These are phyloP conservation scores for Drosophila parabipectinata DNA, from an alignment of 1,140 invertebrate genomes.

Conservation along the genomic window DNA sequence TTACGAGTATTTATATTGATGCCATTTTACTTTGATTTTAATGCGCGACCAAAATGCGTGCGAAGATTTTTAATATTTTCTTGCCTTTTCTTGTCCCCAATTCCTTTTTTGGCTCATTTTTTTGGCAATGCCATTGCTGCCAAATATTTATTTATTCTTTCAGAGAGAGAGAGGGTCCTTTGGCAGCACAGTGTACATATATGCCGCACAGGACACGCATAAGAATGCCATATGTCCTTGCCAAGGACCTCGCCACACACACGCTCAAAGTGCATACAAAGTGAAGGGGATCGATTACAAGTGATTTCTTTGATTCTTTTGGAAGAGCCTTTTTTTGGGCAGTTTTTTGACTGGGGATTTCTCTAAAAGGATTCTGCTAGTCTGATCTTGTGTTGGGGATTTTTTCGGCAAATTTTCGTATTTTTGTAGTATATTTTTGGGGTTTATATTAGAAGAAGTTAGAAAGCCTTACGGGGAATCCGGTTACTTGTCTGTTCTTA, in stretches of 20 bases:
- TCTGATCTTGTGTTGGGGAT: too few species aligned
- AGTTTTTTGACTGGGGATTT: too few species aligned
- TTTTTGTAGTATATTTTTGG: too few species aligned
- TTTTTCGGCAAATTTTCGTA: too few species aligned
- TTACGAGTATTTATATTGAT: slow-evolving; percentile 83
- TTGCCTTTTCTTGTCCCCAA: background rate
- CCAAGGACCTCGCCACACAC: background rate
- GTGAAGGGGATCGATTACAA: too few species aligned
- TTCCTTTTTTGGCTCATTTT: too few species aligned
- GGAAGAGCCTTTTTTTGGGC: too few species aligned
- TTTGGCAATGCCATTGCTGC: slow-evolving; percentile 1
- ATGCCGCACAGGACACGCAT: background rate
- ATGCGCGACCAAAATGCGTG: slow-evolving; percentile 76
- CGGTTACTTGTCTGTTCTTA: too few species aligned
- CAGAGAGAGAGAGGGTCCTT: background rate
- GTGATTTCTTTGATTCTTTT: too few species aligned
- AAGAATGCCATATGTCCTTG: background rate
- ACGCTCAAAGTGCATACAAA: background rate
- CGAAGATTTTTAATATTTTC: slow-evolving; percentile 79
- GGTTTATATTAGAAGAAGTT: too few species aligned
- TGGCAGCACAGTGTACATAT: background rate
- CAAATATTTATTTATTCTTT: slow-evolving; percentile 42
- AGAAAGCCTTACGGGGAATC: too few species aligned
- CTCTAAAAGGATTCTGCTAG: too few species aligned
- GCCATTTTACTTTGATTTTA: slow-evolving; percentile 83